Conservation (phyloP, 1,140 invertebrate genomes). For the Pygmarrhopalites habei region DNA sequence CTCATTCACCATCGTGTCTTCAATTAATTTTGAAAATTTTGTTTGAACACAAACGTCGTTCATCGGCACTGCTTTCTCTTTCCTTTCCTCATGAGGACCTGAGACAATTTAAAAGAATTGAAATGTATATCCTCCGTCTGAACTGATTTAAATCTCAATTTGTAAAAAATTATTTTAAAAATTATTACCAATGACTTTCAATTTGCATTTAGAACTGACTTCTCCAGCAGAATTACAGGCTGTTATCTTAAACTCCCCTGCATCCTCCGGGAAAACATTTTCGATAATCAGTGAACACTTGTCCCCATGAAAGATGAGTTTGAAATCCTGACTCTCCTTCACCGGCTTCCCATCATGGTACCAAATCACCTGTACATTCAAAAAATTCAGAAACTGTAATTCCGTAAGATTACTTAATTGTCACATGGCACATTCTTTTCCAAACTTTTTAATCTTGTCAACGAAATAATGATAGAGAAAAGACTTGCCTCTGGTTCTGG, state of each 20-base stretch:
- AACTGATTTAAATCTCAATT: too few species aligned
- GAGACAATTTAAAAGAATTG: too few species aligned
- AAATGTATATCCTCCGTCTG: too few species aligned
- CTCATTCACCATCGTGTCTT: constrained; percentile 58
- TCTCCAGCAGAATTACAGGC: constrained; percentile 73
- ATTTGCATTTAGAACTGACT: constrained; percentile 61
- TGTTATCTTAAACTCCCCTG: constrained; percentile 69
- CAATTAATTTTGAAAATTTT: constrained; percentile 61
- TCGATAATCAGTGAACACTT: constrained; percentile 69
- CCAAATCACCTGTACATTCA: constrained; percentile 68
- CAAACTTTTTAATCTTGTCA: too few species aligned
- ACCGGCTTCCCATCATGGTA: constrained; percentile 75
- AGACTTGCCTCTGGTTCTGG: constrained; percentile 67
- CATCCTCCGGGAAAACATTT: constrained; percentile 65
- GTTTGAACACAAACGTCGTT: constrained; percentile 53
- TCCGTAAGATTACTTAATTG: too few species aligned
- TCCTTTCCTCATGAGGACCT: background rate
- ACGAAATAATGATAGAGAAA: background rate
- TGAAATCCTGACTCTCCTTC: constrained; percentile 65
- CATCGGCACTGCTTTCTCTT: constrained; percentile 22
- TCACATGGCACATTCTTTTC: too few species aligned
- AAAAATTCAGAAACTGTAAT: background rate
- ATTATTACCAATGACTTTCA: constrained; percentile 49
- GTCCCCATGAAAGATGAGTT: constrained; percentile 71
- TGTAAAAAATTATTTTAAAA: too few species aligned